Evolutionary conservation across 2,888 invertebrate species (phyloP), one percentile per base, ranked within the genome.

Genomic region (Polyommatus icarus): DNA sequence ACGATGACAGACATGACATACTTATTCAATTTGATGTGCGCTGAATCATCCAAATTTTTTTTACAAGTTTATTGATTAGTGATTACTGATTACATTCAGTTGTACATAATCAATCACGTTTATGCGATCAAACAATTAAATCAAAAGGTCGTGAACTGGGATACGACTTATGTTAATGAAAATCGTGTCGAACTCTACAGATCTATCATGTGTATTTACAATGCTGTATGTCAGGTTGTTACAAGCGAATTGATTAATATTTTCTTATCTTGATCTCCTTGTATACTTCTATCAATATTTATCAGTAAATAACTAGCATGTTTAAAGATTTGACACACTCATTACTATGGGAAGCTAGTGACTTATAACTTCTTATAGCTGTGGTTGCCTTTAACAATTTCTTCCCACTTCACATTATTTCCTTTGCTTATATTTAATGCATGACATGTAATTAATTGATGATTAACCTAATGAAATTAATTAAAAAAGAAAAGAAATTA

Each of bases 81-180:
- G 67, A 20, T 67, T 67, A 67, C 6, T n/a, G n/a, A n/a, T n/a
- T n/a, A n/a, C n/a, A 67, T 29, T 67, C 15, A 29, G 61, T 24
- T 61, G 24, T 61, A 24, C 36, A 29, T 50, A 71, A 71, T 50
- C 40, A 71, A 76, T 46, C 71, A 50, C 71, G 18, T 3, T 76
- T 29, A 71, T 50, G 71, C 71, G 50, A 76, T 67, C 46, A 24
- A n/a, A 61, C 57, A 57, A 24, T 57, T 57, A 72, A 24, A 57
- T 77, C 57, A 29, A 79, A 81, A 81, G 79, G 80, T 81, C 80
- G 76, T 79, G 80, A 82, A 82, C 79, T 79, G 78, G 81, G 78
- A 79, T 80, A 80, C 61, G 72, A 61, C 29, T 29, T 71, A 76
- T 80, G 76, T 61, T 80, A 80, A 77, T 77, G 76, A 50, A 78